Evolutionary conservation across 1,140 invertebrate genomes (phyloP).

Genomic region (Drosophila dunni): DNA sequence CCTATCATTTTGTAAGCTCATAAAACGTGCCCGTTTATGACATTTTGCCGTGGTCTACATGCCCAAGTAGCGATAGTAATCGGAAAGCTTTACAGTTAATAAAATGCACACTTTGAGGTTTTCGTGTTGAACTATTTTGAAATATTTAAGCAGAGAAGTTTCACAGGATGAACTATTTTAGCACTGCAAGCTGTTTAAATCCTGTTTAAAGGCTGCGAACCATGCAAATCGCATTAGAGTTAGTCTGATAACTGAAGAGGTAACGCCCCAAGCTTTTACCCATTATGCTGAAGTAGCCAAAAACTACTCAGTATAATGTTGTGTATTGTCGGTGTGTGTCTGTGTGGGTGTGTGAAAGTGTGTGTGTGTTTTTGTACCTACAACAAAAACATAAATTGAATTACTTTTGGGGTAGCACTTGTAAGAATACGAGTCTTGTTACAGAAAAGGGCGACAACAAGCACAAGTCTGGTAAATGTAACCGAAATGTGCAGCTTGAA

Average conservation of each 20-base stretch:
- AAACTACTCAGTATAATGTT: conserved; percentile 17
- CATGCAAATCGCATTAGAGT: conserved; percentile 47
- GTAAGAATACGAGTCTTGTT: conserved; percentile 27
- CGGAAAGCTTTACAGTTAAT: conserved; percentile 35
- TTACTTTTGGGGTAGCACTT: conserved; percentile 54
- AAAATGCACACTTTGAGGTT: conserved; percentile 23
- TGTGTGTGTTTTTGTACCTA: neutral
- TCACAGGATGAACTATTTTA: neutral
- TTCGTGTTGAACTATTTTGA: conserved; percentile 16
- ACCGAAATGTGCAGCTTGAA: conserved; percentile 1
- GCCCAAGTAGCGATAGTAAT: conserved; percentile 22
- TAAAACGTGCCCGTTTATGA: conserved; percentile 39
- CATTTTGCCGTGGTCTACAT: conserved; percentile 16
- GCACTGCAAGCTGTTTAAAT: conserved; percentile 26
- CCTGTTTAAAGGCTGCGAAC: conserved; percentile 28
- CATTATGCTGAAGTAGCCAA: conserved; percentile 26
- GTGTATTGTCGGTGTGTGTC: neutral
- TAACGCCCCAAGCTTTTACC: neutral
- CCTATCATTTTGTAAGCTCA: neutral
- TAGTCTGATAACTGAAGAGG: neutral
- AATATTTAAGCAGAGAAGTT: conserved; percentile 20
- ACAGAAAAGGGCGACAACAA: conserved; percentile 3
- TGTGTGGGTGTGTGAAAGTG: neutral
- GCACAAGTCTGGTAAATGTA: conserved; percentile 30
- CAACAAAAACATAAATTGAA: conserved; percentile 56